Conservation (phyloP, 1,140 invertebrate species). For the Trialeurodes vaporariorum region DNA sequence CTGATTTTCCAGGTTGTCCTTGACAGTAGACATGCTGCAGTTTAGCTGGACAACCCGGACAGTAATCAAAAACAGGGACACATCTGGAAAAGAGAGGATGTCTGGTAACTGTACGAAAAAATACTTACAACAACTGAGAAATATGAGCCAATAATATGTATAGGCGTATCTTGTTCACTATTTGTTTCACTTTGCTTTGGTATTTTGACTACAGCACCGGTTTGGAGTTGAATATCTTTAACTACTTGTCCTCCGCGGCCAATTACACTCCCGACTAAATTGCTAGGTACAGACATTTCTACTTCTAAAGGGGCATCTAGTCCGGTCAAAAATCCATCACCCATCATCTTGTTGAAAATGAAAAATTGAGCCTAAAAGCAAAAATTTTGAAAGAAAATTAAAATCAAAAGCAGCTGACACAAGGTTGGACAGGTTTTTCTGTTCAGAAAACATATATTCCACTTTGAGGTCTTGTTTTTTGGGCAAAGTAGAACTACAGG, state of each 20-base stretch:
- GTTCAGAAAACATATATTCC: no score
- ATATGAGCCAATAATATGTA: neutral
- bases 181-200: neutral
- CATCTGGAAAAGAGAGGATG: no score
- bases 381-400: no score
- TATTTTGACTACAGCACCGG: neutral
- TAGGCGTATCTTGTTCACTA: neutral
- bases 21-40: no score
- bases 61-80: no score
- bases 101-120: no score
- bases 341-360: neutral
- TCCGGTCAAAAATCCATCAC: neutral
- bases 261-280: conserved; percentile 96
- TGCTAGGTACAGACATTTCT: conserved; percentile 61
- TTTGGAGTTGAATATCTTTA: neutral
- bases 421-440: no score
- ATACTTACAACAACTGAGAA: neutral
- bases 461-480: no score
- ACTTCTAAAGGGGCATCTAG: neutral
- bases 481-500: no score
- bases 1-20: no score
- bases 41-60: no score
- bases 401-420: no score
- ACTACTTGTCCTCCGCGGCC: conserved; percentile 61
- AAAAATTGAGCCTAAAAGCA: neutral